phyloP scores from a whole-genome alignment of 2,888 invertebrate species.

The Apamea crenata region DNA sequence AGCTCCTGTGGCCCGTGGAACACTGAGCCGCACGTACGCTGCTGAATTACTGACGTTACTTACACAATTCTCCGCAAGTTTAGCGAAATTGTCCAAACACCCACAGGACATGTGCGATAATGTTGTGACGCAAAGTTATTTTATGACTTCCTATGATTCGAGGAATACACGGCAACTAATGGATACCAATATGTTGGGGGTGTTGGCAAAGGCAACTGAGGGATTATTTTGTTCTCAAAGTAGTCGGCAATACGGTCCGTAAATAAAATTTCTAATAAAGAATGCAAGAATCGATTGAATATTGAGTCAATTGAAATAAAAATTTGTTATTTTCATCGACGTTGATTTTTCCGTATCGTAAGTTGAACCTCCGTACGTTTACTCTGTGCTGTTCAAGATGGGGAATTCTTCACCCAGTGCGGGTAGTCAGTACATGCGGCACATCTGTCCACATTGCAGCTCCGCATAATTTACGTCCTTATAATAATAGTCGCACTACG shows the following conservation, averaged over 20 bases:
- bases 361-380: background rate
- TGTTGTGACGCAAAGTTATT: background rate
- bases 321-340: background rate
- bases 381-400: background rate
- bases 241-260: background rate
- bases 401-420: background rate
- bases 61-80: background rate
- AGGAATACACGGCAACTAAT: background rate
- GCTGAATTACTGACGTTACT: background rate
- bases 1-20: background rate
- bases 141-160: background rate
- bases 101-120: background rate
- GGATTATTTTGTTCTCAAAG: background rate
- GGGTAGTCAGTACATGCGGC: background rate
- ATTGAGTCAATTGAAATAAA: background rate
- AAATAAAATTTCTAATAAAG: background rate
- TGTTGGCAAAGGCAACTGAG: background rate
- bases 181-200: background rate
- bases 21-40: background rate
- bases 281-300: background rate
- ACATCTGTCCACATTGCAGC: background rate
- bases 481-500: conserved; percentile 23
- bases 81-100: background rate
- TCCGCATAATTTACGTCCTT: conserved; percentile 27
- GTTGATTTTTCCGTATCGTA: background rate